Conservation (phyloP, 2,888 invertebrate genomes). For the Ectemnius lituratus region DNA sequence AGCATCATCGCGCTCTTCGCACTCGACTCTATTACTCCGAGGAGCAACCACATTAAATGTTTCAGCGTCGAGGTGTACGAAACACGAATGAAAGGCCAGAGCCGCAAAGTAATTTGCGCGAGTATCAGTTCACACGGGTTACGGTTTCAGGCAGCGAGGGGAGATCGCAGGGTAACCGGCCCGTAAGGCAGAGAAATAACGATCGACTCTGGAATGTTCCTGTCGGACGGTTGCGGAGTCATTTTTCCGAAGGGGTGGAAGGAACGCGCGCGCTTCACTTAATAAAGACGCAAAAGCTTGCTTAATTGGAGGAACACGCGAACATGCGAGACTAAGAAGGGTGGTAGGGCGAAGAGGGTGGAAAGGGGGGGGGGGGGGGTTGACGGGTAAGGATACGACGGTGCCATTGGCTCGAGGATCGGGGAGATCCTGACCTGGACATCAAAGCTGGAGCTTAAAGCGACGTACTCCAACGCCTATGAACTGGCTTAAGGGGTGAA, state of each 20-base stretch:
- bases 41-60: not conserved
- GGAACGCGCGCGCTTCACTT: conserved; percentile 23
- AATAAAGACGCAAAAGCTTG: conserved; percentile 66
- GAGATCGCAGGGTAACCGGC: not conserved
- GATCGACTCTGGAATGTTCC: conserved; percentile 32
- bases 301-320: conserved; percentile 63
- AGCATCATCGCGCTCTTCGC: not conserved
- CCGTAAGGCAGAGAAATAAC: conserved; percentile 44
- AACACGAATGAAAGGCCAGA: not conserved
- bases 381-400: conserved; percentile 23
- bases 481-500: conserved; percentile 57
- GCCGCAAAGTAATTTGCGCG: not conserved
- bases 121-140: not conserved
- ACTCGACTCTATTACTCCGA: not conserved
- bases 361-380: too few species aligned
- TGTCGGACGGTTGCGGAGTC: conserved; percentile 28
- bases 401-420: conserved; percentile 48
- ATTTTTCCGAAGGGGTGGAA: conserved; percentile 35
- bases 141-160: not conserved
- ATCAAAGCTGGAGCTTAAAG: conserved; percentile 66
- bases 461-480: conserved; percentile 54
- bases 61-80: not conserved
- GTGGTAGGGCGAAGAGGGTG: conserved; percentile 5
- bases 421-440: conserved; percentile 63
- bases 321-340: conserved; percentile 30